These are phyloP conservation scores for Xylocopa sonorina DNA, from an alignment of 1,140 invertebrate genomes.

Conservation along the genomic window DNA sequence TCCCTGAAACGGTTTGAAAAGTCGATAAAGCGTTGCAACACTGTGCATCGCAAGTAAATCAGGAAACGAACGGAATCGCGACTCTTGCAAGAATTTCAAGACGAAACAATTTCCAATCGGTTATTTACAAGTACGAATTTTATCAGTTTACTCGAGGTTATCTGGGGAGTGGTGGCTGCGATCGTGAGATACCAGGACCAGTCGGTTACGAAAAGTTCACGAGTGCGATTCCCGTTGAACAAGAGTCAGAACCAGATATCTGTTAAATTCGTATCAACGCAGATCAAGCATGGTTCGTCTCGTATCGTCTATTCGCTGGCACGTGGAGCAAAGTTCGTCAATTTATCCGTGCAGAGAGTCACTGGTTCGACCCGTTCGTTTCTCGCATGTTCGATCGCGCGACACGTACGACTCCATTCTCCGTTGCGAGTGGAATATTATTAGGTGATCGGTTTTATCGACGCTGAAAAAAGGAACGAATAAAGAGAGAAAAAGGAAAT, in stretches of 20 bases:
- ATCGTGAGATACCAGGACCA: not conserved
- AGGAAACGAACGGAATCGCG: not conserved
- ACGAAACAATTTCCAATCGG: not conserved
- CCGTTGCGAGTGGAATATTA: constrained; percentile 5
- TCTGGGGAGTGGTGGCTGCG: not conserved
- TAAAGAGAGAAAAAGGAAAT: not conserved
- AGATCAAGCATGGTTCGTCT: not conserved
- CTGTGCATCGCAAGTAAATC: not conserved
- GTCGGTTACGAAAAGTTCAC: not conserved
- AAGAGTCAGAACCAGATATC: too few species aligned
- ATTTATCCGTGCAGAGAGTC: not conserved
- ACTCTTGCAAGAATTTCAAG: not conserved
- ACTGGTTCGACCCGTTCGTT: not conserved
- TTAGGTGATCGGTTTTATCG: not conserved
- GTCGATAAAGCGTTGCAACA: not conserved
- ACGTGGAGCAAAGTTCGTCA: constrained; percentile 11
- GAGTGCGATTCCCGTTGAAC: not conserved
- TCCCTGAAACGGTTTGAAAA: too few species aligned
- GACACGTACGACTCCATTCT: too few species aligned
- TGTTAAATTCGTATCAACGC: not conserved
- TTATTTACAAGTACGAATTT: not conserved
- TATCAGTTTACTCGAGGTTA: constrained; percentile 3
- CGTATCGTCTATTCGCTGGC: not conserved
- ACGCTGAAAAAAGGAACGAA: too few species aligned
- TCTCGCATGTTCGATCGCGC: not conserved